A percentile compares a stretch with the other conserved stretches of the same genome.
Conservation (phyloP, 2,888 invertebrate species). For the Orthosia gothica region DNA sequence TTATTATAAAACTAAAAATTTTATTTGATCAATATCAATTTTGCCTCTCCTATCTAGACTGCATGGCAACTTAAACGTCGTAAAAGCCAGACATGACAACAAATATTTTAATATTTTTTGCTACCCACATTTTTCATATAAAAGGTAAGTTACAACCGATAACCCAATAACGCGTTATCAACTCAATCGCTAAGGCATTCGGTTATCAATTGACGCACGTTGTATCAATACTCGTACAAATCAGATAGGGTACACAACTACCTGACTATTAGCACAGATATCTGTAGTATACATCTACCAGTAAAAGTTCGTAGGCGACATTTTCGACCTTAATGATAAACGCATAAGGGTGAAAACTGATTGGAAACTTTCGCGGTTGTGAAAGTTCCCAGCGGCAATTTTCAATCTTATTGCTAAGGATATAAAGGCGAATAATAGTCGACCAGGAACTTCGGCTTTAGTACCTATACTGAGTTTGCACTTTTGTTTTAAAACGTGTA, state of each 20-base stretch:
- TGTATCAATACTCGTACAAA: constrained; percentile 66
- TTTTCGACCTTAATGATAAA: neutral
- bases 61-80: neutral
- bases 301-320: neutral
- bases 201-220: constrained; percentile 79
- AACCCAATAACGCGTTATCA: constrained; percentile 78
- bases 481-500: neutral
- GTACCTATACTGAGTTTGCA: neutral
- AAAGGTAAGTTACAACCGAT: constrained; percentile 61
- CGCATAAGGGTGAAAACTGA: neutral
- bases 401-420: too few relatives aligned
- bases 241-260: constrained; percentile 74
- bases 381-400: too few relatives aligned
- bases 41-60: too few relatives aligned
- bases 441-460: neutral
- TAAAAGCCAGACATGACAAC: constrained; percentile 2
- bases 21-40: too few relatives aligned
- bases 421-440: too few relatives aligned
- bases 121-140: constrained; percentile 4
- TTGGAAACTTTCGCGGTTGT: too few relatives aligned
- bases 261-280: constrained; percentile 49
- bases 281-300: neutral
- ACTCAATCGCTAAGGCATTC: constrained; percentile 49
- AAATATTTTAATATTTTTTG: constrained; percentile 33
- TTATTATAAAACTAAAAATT: too few relatives aligned